Base-by-base conservation (phyloP, 2,888 invertebrate species). In the Spisula subtruncata region DNA sequence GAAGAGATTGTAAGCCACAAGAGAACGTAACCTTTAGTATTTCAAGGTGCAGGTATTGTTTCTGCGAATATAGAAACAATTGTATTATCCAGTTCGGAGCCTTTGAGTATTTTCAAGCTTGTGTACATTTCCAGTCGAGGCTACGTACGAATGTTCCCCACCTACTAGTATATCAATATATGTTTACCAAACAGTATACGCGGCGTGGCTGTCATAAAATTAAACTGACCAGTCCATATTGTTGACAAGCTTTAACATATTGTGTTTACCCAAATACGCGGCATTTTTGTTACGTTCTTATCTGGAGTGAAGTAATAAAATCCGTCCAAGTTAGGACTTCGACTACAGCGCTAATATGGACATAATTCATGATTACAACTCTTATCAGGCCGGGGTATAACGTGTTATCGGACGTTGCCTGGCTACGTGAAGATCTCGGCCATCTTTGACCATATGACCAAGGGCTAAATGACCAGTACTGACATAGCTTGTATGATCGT, bases 401-500 rank as follows among this genome's bases (percentile, higher is more conserved):
- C 83, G 89, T 81, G 86, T 86, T 89, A 89, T 89, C 89, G 56
- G 48, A 66, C 60, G 89, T 89, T 86, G 83, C 89, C 60, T 48
- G 51, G 89, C 79, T 79, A 86, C 89, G 51, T 29, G n/a, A 80
- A 89, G 83, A 86, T 84, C 75, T 89, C 81, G 60, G 54, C 83
- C 54, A 83, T 66, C 60, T 81, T 86, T 89, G 87, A 87, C 89
- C 89, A 90, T 54, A 75, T 90, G 87, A 87, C 89, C 87, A 75
- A 82, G 82, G 87, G 89, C 87, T 84, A 87, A 82, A 86, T 90
- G 89, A 87, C 87, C 89, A 82, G 48, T 80, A 25, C 66, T 90
- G 89, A 90, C 87, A 90, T 85, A 82, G 75, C 75, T 56, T 88
- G 82, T 75, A 79, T 35, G 87, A 84, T 90, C 81, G 84, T 89